Evolutionary conservation across 2,797 vertebrate species (phyloP), one percentile per base, ranked within the genome.

Genomic region (Fistularia commersonii): DNA sequence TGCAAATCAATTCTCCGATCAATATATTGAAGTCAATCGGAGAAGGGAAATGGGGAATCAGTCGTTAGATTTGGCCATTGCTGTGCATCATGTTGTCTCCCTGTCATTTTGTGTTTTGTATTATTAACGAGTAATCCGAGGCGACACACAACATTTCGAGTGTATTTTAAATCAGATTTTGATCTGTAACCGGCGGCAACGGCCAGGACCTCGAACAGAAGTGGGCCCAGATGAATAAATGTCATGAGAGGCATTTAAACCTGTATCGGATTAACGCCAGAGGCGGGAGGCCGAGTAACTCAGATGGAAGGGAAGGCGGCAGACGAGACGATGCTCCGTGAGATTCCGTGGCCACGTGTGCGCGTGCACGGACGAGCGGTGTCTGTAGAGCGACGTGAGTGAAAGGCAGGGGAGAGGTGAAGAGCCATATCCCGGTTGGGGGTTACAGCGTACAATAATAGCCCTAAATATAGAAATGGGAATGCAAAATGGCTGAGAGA

Each of bases 261-360:
- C 72, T 66, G 75, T 84, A 83, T 83, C 80, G 81, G 81, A 85
- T 85, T 83, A 81, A 82, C 41, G 66, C 49, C 69, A 72, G 64
- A 72, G 66, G 55, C 66, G 61, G 57, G 39, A 41, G 42, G 61
- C 56, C 76, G 73, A 79, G 71, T 74, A 80, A 65, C 72, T 79
- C 75, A 61, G 54, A 72, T 48, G 62, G 75, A 66, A 57, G 3
- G 53, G 72, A 74, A 69, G 65, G 61, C 72, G 66, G 54, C 58
- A 77, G 51, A 58, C 44, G 46, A 71, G 54, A 61, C 38, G 1
- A 10, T 5, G 40, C 61, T 69, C 69, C 11, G 12, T 12, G 35
- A 56, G 62, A 59, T 12, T 60, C 52, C 39, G 40, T 23, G 23
- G 23, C 23, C 41, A 44, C 7, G n/a, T 41, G 32, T 35, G 42